Evolutionary conservation across 2,888 invertebrate species (phyloP), one percentile per base, ranked within the genome.

Genomic region (Lampropteryx suffumata): DNA sequence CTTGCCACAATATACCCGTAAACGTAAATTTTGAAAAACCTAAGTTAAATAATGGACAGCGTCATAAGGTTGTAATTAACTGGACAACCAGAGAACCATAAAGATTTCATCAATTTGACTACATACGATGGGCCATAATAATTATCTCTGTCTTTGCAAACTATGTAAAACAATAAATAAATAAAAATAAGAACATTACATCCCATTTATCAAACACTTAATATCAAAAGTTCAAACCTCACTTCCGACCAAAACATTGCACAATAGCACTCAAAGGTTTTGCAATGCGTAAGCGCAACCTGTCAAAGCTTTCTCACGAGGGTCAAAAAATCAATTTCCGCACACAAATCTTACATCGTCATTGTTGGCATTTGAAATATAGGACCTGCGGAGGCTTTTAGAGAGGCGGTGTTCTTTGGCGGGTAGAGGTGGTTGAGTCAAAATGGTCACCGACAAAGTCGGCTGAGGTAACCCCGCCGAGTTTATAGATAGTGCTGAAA

Each of bases 321-420:
- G 65, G 71, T 78, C 73, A 84, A 89, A 89, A 89, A 88, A 87
- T 83, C 88, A 84, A 89, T 89, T 88, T 90, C 90, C 89, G 90
- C 88, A 89, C 85, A 89, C 88, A 88, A 89, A 87, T 88, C 82
- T 83, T 77, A 72, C 81, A 60, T 61, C 65, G 85, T 88, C 88
- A 89, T 90, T 90, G 90, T 89, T 80, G 82, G 69, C 65, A 69
- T 78, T 81, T 85, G 82, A 88, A 82, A 82, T 88, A 88, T 86
- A 81, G 77, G 24, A 43, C 40, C 43, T 47, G 36, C 11, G 33
- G 30, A 61, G 75, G 73, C 73, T 76, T 72, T 74, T 71, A 79
- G 79, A 76, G 67, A 48, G 74, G 75, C 79, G 79, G 79, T 55
- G 47, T 44, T 57, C 69, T 76, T 80, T 79, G 71, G 65, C 60